Evolutionary conservation across 2,888 invertebrate genomes (phyloP).

Genomic region (Cryptocheilus praepositus): DNA sequence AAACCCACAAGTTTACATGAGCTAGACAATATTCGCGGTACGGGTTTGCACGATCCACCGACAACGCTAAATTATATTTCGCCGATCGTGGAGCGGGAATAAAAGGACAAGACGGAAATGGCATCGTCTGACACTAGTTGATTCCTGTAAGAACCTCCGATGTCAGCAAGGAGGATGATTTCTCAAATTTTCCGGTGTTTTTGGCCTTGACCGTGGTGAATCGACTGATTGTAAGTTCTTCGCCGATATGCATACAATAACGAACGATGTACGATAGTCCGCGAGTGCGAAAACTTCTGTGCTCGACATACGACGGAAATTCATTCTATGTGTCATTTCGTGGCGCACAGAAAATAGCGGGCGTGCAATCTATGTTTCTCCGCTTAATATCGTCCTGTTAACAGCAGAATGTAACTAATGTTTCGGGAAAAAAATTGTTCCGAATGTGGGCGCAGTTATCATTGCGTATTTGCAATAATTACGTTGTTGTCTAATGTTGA

Average conservation of each 20-base stretch:
- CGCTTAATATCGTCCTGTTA: no score
- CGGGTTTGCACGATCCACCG: conserved; percentile 7
- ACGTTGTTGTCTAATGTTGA: no score
- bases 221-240: conserved; percentile 34
- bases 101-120: conserved; percentile 39
- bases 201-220: conserved; percentile 60
- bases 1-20: conserved; percentile 1
- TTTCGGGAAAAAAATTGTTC: no score
- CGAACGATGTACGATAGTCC: not conserved
- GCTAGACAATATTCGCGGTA: not conserved
- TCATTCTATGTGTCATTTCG: not conserved
- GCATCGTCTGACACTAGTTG: conserved; percentile 43
- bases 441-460: no score
- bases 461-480: no score
- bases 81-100: conserved; percentile 10
- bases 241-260: not conserved
- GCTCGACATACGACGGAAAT: no score
- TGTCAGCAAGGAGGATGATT: conserved; percentile 59
- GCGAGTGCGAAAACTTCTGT: no score
- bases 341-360: no score
- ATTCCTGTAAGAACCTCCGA: conserved; percentile 43
- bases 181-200: conserved; percentile 55
- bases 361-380: no score
- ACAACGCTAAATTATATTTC: conserved; percentile 10
- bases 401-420: no score